Percentiles rank a stretch among this genome's conserved stretches.
Conservation (phyloP, 2,888 invertebrate species). For the Pantelozetes paolii region DNA sequence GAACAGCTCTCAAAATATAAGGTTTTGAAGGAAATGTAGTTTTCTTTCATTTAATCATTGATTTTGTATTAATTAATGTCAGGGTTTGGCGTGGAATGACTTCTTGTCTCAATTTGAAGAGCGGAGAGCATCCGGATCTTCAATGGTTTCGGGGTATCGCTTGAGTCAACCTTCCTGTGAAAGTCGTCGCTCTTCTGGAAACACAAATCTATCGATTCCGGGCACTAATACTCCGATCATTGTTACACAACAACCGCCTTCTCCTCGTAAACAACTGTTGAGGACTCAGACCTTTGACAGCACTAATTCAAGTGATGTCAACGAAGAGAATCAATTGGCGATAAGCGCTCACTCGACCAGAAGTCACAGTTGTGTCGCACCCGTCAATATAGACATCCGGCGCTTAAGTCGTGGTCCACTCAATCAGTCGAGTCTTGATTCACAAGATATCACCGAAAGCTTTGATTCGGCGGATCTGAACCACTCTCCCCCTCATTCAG, state of each 20-base stretch:
- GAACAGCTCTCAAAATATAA: constrained; percentile 57
- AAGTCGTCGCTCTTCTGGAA: constrained; percentile 40
- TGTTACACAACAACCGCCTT: background rate
- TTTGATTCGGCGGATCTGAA: constrained; percentile 24
- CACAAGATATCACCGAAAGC: constrained; percentile 21
- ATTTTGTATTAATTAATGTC: background rate
- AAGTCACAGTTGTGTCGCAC: constrained; percentile 39
- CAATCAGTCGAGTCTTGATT: constrained; percentile 18
- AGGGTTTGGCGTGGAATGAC: constrained; percentile 55
- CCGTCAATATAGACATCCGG: constrained; percentile 21
- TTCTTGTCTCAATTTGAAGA: constrained; percentile 50
- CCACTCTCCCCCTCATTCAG: constrained; percentile 19
- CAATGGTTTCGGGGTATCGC: constrained; percentile 28
- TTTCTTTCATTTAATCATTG: background rate
- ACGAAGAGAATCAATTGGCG: constrained; percentile 31
- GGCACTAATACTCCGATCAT: background rate
- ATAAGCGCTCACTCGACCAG: constrained; percentile 34
- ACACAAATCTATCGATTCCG: constrained; percentile 22
- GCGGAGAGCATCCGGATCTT: constrained; percentile 30
- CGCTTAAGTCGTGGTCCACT: constrained; percentile 31
- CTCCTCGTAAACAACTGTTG: constrained; percentile 21
- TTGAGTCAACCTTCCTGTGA: constrained; percentile 34
- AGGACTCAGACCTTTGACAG: constrained; percentile 41
- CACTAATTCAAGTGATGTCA: constrained; percentile 28
- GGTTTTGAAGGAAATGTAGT: constrained; percentile 47